A percentile compares a stretch with the other conserved stretches of the same genome.
Evolutionary conservation across 2,888 invertebrate genomes (phyloP).

Genomic region (Ornithoptera alexandrae): DNA sequence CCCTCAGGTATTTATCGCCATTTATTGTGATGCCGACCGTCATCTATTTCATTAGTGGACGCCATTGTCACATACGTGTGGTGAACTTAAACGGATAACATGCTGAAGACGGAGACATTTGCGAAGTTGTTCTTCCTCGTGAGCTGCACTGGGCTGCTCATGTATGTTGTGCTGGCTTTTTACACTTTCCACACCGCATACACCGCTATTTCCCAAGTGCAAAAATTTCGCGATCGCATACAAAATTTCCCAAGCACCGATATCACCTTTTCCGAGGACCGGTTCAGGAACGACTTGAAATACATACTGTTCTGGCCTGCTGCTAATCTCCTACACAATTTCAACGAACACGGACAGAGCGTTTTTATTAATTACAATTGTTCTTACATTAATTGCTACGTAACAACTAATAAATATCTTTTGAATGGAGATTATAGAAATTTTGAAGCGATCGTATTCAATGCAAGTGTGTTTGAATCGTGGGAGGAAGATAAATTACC

Average conservation of each 20-base stretch:
- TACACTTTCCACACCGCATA: slow-evolving; percentile 58
- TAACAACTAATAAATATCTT: slow-evolving; percentile 52
- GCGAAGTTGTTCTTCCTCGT: slow-evolving; percentile 64
- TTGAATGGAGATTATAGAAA: slow-evolving; percentile 45
- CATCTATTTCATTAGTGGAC: slow-evolving; percentile 37
- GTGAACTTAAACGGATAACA: slow-evolving; percentile 38
- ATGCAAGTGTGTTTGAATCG: slow-evolving; percentile 42
- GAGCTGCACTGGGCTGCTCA: slow-evolving; percentile 54
- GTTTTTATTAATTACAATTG: slow-evolving; percentile 53
- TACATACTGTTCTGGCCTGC: slow-evolving; percentile 58
- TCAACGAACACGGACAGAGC: slow-evolving; percentile 45
- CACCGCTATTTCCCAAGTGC: slow-evolving; percentile 40
- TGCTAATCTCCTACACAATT: slow-evolving; percentile 31
- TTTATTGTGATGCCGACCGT: slow-evolving; percentile 45
- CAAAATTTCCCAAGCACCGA: slow-evolving; percentile 30
- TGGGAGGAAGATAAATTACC: slow-evolving; percentile 46
- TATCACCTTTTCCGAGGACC: slow-evolving; percentile 18
- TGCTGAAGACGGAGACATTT: slow-evolving; percentile 44
- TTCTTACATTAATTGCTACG: slow-evolving; percentile 52
- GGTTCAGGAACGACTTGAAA: slow-evolving; percentile 43
- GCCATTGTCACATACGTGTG: slow-evolving; percentile 47
- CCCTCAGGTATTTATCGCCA: slow-evolving; percentile 37
- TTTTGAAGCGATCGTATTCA: slow-evolving; percentile 62
- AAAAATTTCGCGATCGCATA: slow-evolving; percentile 34
- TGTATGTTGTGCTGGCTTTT: slow-evolving; percentile 56